These are phyloP conservation scores for Felis chaus DNA, from an alignment of 2,113 vertebrate species.

Conservation along the genomic window DNA sequence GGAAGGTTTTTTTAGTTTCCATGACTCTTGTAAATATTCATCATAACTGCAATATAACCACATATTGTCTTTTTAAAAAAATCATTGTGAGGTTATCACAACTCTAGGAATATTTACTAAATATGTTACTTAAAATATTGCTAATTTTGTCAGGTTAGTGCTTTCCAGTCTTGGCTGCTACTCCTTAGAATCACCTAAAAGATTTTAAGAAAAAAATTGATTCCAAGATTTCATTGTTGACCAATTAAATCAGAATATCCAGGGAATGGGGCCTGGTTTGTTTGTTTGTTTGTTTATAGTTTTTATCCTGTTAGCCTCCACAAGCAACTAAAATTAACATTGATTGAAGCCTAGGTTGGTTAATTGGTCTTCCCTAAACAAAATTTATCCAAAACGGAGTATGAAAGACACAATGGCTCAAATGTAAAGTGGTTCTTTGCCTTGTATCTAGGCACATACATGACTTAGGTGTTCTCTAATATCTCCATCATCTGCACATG, in stretches of 20 bases:
- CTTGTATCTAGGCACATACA: background rate
- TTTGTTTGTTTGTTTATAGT: background rate
- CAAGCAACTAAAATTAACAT: background rate
- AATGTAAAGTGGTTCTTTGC: background rate
- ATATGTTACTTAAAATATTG: background rate
- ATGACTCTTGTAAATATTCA: background rate
- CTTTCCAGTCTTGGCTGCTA: background rate
- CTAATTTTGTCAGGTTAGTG: background rate
- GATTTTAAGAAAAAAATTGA: background rate
- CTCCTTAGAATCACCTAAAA: background rate
- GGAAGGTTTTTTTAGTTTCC: conserved; percentile 1
- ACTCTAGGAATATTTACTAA: conserved; percentile 38
- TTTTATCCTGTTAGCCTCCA: background rate
- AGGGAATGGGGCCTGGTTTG: background rate
- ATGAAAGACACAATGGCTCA: background rate
- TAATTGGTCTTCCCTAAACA: background rate
- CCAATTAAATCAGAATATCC: background rate
- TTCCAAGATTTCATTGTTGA: background rate
- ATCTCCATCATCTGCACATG: background rate
- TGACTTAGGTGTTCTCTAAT: background rate
- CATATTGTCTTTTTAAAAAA: background rate
- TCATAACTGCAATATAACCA: background rate
- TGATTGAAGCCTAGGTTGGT: background rate
- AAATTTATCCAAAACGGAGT: background rate
- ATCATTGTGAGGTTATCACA: background rate